Percentiles rank a stretch among this genome's conserved stretches.
Conservation (phyloP, 2,113 vertebrate genomes). For the Phocoena phocoena region DNA sequence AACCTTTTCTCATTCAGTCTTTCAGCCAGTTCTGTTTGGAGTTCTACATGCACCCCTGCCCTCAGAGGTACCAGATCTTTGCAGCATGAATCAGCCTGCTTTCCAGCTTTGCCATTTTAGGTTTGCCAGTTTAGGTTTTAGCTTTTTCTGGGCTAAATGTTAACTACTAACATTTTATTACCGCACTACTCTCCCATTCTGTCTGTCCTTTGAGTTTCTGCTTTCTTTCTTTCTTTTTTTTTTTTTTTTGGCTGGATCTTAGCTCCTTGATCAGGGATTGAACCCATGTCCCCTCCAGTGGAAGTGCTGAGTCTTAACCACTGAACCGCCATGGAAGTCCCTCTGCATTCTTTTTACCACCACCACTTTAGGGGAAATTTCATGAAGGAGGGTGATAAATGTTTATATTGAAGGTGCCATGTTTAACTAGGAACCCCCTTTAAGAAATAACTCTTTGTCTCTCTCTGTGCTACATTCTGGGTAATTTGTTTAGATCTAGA, state of each 20-base stretch:
- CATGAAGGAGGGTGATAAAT: neutral
- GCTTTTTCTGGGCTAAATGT: neutral
- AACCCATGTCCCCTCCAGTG: no score
- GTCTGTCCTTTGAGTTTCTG: neutral
- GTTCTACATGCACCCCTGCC: no score
- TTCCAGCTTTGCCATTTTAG: neutral
- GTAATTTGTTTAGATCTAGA: neutral
- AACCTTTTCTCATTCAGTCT: neutral
- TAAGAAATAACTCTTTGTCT: neutral
- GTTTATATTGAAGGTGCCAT: neutral
- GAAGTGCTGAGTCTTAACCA: no score
- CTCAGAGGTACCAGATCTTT: neutral
- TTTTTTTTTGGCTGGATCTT: no score
- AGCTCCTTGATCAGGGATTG: no score
- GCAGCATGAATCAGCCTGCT: neutral
- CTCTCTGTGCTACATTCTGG: neutral
- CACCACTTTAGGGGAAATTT: neutral
- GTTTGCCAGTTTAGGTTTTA: neutral
- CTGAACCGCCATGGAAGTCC: fast-evolving
- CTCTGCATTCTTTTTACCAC: neutral
- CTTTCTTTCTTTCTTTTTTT: neutral
- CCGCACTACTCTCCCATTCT: neutral
- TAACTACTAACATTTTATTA: neutral
- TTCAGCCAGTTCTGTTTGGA: neutral
- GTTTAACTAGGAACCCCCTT: neutral